These are phyloP conservation scores for Holacanthella duospinosa DNA, from an alignment of 2,888 invertebrate genomes.

Conservation along the genomic window DNA sequence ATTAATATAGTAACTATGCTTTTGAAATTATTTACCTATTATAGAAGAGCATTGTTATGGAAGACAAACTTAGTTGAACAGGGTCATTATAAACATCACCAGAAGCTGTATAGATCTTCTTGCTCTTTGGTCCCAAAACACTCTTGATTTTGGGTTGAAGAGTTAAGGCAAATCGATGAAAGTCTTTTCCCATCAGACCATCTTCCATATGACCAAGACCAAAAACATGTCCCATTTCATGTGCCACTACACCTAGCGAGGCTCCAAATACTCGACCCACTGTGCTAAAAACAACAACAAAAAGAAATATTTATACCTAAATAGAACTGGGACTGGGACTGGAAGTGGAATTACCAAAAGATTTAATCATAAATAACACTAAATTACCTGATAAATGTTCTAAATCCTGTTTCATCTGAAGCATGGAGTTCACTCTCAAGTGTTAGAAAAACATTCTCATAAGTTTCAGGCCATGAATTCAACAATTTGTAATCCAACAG, in stretches of 20 bases:
- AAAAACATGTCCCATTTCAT: constrained; percentile 89
- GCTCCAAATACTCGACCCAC: constrained; percentile 80
- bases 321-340: too few relatives aligned
- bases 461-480: constrained; percentile 72
- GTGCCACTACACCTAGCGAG: constrained; percentile 79
- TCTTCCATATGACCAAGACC: constrained; percentile 81
- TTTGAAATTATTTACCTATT: too few relatives aligned
- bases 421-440: constrained; percentile 42
- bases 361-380: not conserved
- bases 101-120: constrained; percentile 13
- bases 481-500: constrained; percentile 81
- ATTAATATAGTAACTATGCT: too few relatives aligned
- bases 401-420: not conserved
- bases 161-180: constrained; percentile 56
- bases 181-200: constrained; percentile 88
- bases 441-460: constrained; percentile 56
- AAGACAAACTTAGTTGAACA: constrained; percentile 39
- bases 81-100: constrained; percentile 28
- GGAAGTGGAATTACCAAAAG: too few relatives aligned
- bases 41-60: constrained; percentile 54
- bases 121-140: constrained; percentile 17
- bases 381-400: not conserved
- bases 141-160: not conserved
- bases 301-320: constrained; percentile 7
- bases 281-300: constrained; percentile 49